Evolutionary conservation across 2,797 vertebrate genomes (phyloP), one percentile per base, ranked within the genome.

Genomic region (Coregonus sp.): DNA sequence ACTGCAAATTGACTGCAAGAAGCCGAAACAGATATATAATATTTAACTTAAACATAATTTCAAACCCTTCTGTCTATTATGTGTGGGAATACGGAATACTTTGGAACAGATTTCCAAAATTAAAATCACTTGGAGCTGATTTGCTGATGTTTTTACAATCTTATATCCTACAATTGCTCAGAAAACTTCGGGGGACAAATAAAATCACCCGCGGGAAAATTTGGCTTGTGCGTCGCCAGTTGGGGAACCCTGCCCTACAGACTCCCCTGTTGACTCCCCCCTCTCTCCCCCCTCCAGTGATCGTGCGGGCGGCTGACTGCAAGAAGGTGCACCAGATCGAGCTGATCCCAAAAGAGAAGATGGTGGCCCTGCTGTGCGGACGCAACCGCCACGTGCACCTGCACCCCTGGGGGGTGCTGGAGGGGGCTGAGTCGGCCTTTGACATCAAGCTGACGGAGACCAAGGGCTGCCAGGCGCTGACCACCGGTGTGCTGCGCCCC

Each of bases 291-390:
- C 9, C 40, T 47, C n/a, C 91, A 99, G 98, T 99, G 82, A 99
- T 99, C 2, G 95, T 99, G 35, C 95, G 98, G 0, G 98, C 96
- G 2, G 93, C 96, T 0, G 98, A 99, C 94, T 97, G 96, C 84
- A 99, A 98, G 92, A 98, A 96, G 80, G 96, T 99, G 31, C 89
- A 95, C 82, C 98, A 99, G 94, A 96, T 99, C 0, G 97, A 98
- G 79, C 90, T 96, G 29, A 95, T 96, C 20, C 96, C 96, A 66
- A 96, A 92, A 85, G 97, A 98, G 87, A 97, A 96, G 82, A 93
- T 98, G 0, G 82, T 98, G 0, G 90, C 94, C 78, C 91, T 99
- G 59, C 92, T 98, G 31, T 98, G 97, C 0, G 98, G 98, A 40
- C 95, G 97, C 14, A 98, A 95, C 89, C 96, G 95, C 40, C 96